A percentile compares a stretch with the other conserved stretches of the same genome.
Conservation (phyloP, 2,113 vertebrate genomes). For the Hippocampus abdominalis region DNA sequence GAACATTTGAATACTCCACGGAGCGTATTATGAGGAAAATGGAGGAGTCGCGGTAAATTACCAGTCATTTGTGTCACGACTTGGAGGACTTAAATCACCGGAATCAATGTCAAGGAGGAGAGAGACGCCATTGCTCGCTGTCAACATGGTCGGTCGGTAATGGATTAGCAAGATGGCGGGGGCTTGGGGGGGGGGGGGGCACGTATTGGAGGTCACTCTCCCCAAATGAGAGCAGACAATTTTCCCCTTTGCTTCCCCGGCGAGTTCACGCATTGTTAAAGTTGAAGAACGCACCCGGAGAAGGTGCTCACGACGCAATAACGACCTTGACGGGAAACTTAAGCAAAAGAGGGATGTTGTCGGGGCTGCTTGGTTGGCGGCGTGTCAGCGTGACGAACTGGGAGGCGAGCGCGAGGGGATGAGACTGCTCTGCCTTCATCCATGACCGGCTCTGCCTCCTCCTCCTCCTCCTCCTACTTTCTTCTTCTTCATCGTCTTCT, state of each 20-base stretch:
- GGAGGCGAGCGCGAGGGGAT: constrained; percentile 12
- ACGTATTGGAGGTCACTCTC: constrained; percentile 16
- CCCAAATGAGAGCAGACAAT: background rate
- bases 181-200: constrained; percentile 4
- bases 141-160: constrained; percentile 43
- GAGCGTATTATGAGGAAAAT: constrained; percentile 61
- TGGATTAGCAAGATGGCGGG: constrained; percentile 9
- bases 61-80: constrained; percentile 62
- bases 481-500: too few species aligned
- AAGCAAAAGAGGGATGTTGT: background rate
- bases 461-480: too few species aligned
- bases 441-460: too few species aligned
- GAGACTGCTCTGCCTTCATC: background rate
- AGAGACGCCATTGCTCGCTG: constrained; percentile 28
- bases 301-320: constrained; percentile 37
- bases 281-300: constrained; percentile 37
- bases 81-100: constrained; percentile 57
- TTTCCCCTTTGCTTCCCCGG: constrained; percentile 12
- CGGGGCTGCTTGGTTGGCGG: background rate
- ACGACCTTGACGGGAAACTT: constrained; percentile 51
- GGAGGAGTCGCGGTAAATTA: constrained; percentile 55
- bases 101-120: constrained; percentile 59
- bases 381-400: constrained; percentile 26
- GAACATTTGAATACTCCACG: constrained; percentile 49
- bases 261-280: constrained; percentile 55